Evolutionary conservation across 2,888 invertebrate genomes (phyloP).

Genomic region (Chydorus sphaericus): DNA sequence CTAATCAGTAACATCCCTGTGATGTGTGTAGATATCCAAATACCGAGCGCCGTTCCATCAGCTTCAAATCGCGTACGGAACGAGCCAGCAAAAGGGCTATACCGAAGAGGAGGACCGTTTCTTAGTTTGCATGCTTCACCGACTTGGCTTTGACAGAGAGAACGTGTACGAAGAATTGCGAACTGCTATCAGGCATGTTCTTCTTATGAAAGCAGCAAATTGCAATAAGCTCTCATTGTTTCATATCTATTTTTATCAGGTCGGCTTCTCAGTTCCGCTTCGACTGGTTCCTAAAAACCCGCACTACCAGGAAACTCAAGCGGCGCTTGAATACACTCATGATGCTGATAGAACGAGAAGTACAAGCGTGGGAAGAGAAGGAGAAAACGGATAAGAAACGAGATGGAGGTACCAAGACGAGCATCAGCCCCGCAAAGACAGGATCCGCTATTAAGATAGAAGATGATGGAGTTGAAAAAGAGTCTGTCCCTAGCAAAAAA

Average conservation of each 20-base stretch:
- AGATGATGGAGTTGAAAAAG: conserved; percentile 19
- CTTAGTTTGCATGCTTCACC: conserved; percentile 95
- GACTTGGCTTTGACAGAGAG: conserved; percentile 96
- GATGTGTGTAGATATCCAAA: conserved; percentile 49
- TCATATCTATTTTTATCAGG: conserved; percentile 26
- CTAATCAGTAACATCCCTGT: not conserved
- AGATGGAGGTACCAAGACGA: conserved; percentile 24
- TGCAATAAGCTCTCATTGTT: not conserved
- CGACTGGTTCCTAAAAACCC: conserved; percentile 98
- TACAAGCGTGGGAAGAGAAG: conserved; percentile 91
- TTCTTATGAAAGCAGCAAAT: not conserved
- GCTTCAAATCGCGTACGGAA: conserved; percentile 91
- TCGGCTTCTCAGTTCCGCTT: conserved; percentile 82
- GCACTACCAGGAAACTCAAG: conserved; percentile 93
- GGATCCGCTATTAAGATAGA: conserved; percentile 16
- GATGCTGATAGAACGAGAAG: conserved; percentile 93
- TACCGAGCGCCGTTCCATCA: conserved; percentile 98
- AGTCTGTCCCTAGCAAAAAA: conserved; percentile 8
- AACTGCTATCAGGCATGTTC: conserved; percentile 61
- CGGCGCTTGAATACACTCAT: conserved; percentile 95
- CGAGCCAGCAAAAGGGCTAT: conserved; percentile 97
- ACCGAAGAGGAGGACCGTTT: conserved; percentile 94
- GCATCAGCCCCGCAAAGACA: conserved; percentile 18
- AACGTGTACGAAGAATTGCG: conserved; percentile 97
- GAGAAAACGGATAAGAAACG: conserved; percentile 61